phyloP scores from a whole-genome alignment of 2,888 invertebrate species.

The Chrysolina haemoptera region DNA sequence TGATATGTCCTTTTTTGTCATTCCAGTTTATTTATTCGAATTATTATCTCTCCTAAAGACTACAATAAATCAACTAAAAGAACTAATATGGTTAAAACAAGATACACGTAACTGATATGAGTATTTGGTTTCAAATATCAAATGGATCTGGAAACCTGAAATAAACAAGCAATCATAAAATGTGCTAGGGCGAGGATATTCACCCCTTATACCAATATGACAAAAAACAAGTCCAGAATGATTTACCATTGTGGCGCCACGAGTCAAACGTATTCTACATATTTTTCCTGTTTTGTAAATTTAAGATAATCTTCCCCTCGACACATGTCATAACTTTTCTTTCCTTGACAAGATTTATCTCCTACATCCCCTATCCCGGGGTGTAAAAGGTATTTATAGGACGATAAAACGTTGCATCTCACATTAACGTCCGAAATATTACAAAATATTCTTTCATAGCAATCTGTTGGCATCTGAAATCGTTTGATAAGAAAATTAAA shows the following conservation, averaged over 20 bases:
- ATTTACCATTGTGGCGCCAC: conserved; percentile 13
- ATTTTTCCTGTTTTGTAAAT: conserved; percentile 38
- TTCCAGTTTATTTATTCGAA: too few species aligned
- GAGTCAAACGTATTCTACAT: conserved; percentile 34
- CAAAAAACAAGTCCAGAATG: neutral
- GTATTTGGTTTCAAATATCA: too few species aligned
- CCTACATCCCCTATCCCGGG: conserved; percentile 7
- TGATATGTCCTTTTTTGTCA: too few species aligned
- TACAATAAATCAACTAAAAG: too few species aligned
- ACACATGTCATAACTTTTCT: conserved; percentile 40
- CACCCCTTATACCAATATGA: neutral
- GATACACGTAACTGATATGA: too few species aligned
- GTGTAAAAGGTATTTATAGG: conserved; percentile 39
- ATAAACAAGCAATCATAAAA: neutral
- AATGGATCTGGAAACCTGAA: neutral
- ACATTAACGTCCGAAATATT: conserved; percentile 28
- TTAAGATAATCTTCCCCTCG: conserved; percentile 42
- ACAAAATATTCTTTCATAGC: neutral
- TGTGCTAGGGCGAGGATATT: neutral
- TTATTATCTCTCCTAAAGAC: too few species aligned
- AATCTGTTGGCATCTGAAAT: too few species aligned
- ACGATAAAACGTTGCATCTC: conserved; percentile 36
- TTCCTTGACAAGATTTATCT: conserved; percentile 41
- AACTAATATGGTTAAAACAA: too few species aligned
- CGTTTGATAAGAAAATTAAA: too few species aligned